A percentile compares a stretch with the other conserved stretches of the same genome.
These are phyloP conservation scores for Megamerina dolium DNA, from an alignment of 2,888 invertebrate genomes.

Conservation along the genomic window DNA sequence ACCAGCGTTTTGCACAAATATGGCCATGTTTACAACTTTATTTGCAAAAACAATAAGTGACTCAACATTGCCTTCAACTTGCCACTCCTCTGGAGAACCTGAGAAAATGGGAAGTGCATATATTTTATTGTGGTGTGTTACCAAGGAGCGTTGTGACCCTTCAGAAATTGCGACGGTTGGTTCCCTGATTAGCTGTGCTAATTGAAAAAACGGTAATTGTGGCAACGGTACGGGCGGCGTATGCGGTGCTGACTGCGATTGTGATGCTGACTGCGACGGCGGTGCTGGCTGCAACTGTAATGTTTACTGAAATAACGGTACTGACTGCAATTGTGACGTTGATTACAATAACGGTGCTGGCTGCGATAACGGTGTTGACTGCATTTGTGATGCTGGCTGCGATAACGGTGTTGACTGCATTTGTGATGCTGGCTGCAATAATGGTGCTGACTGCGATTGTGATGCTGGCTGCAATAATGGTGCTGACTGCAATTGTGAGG, in stretches of 20 bases:
- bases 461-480: too few relatives aligned
- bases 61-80: too few relatives aligned
- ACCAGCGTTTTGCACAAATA: too few relatives aligned
- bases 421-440: too few relatives aligned
- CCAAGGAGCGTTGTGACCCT: neutral
- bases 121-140: slow-evolving; percentile 1
- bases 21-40: too few relatives aligned
- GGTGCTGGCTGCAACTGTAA: slow-evolving; percentile 47
- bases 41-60: too few relatives aligned
- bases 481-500: neutral
- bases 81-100: slow-evolving; percentile 10
- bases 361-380: too few relatives aligned
- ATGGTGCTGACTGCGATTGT: too few relatives aligned
- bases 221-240: neutral
- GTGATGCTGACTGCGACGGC: too few relatives aligned
- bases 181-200: neutral
- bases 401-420: too few relatives aligned
- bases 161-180: neutral
- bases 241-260: neutral
- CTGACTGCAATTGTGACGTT: neutral
- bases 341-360: neutral
- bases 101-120: slow-evolving; percentile 9
- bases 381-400: too few relatives aligned
- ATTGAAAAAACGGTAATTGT: neutral
- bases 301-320: neutral